These are phyloP conservation scores for Hipposideros armiger DNA, from an alignment of 2,113 vertebrate species.

Conservation along the genomic window DNA sequence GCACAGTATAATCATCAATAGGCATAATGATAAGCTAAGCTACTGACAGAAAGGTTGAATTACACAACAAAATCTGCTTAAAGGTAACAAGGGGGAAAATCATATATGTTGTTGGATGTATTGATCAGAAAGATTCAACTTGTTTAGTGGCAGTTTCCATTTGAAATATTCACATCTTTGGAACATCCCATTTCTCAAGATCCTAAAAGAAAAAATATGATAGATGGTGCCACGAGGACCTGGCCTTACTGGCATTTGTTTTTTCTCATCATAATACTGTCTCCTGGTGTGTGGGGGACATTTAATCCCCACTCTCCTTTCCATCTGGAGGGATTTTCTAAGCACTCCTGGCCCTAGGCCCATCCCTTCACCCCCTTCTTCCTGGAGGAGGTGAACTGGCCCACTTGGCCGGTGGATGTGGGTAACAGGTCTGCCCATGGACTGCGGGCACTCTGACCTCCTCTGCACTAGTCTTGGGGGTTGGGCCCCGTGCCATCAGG, in stretches of 20 bases:
- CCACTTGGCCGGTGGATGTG: too few relatives aligned
- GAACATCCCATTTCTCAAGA: background rate
- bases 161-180: background rate
- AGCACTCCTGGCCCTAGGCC: background rate
- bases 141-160: background rate
- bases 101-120: accelerated
- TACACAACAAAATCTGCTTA: background rate
- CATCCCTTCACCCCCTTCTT: too few relatives aligned
- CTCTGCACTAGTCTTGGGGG: background rate
- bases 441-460: background rate
- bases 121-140: background rate
- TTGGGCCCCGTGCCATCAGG: background rate
- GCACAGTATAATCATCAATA: background rate
- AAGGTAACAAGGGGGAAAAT: background rate
- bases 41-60: background rate
- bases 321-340: background rate
- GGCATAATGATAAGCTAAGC: background rate
- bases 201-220: background rate
- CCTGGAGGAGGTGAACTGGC: background rate
- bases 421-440: accelerated
- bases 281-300: background rate
- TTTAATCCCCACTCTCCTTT: background rate
- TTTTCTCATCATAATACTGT: too few relatives aligned
- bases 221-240: background rate
- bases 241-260: background rate